These are phyloP conservation scores for Poeciliopsis paucimaculata DNA, from an alignment of 2,797 vertebrate genomes.

Conservation along the genomic window DNA sequence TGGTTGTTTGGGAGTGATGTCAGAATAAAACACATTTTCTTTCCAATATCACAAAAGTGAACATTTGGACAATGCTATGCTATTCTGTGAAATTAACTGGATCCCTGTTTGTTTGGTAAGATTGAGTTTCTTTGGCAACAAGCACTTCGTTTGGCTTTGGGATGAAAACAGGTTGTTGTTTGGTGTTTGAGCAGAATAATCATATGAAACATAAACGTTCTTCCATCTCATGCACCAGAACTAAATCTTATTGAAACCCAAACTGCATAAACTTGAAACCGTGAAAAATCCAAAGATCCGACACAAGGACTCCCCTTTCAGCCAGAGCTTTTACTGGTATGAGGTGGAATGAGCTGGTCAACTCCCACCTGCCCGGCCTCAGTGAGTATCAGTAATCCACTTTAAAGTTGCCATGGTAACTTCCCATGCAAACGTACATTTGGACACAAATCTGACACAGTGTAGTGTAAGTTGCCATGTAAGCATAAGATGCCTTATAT, in stretches of 20 bases:
- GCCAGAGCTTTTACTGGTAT: neutral
- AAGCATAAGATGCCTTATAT: neutral
- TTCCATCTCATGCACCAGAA: neutral
- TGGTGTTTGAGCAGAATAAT: neutral
- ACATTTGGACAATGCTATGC: neutral
- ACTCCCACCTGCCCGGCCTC: neutral
- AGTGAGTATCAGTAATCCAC: neutral
- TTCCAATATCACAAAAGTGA: neutral
- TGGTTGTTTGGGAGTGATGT: neutral
- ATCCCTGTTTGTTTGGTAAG: neutral
- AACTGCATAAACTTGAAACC: neutral
- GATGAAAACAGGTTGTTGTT: neutral
- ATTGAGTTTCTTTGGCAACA: neutral
- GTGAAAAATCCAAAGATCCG: neutral
- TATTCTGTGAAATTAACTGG: neutral
- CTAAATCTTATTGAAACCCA: neutral
- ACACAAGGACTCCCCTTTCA: neutral
- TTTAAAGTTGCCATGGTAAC: neutral
- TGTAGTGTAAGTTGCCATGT: neutral
- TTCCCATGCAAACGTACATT: neutral
- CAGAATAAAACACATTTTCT: neutral
- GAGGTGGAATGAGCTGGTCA: neutral
- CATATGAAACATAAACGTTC: neutral
- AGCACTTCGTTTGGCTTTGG: neutral
- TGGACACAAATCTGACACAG: neutral